Evolutionary conservation across 2,113 vertebrate species (phyloP).

Genomic region (Chaetodon trifascialis): DNA sequence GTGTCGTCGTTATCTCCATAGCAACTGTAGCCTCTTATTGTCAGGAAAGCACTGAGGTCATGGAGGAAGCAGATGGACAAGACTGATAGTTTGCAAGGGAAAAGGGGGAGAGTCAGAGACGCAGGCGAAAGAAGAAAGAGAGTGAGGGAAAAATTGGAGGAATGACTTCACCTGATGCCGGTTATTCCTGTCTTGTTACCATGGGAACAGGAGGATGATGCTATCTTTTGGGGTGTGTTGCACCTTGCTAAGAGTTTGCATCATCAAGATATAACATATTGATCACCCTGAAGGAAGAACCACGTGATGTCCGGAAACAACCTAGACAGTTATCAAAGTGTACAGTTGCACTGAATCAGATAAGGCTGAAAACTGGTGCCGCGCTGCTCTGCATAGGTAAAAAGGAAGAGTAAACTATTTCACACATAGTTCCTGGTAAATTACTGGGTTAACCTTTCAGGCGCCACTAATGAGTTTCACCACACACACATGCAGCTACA

Average conservation of each 20-base stretch:
- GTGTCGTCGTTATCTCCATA: constrained; percentile 69
- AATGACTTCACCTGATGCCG: constrained; percentile 46
- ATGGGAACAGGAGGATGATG: constrained; percentile 60
- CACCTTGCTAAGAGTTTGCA: constrained; percentile 22
- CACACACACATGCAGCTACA: no score
- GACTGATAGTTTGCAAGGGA: constrained; percentile 32
- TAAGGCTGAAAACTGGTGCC: neutral
- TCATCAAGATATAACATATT: constrained; percentile 9
- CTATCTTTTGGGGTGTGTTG: constrained; percentile 10
- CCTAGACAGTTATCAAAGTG: neutral
- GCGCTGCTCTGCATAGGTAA: neutral
- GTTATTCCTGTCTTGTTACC: constrained; percentile 65
- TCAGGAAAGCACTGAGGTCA: constrained; percentile 37
- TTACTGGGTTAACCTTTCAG: no score
- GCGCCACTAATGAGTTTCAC: no score
- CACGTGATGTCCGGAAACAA: neutral
- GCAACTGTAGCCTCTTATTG: constrained; percentile 66
- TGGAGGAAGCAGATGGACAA: constrained; percentile 56
- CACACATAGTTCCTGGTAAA: no score
- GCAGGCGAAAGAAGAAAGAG: neutral
- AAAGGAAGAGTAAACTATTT: neutral
- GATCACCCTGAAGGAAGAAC: neutral
- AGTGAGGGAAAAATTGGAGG: neutral
- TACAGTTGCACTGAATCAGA: constrained; percentile 7
- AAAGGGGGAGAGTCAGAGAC: neutral